These are phyloP conservation scores for Clupea harengus DNA, from an alignment of 2,113 vertebrate genomes.

Conservation along the genomic window DNA sequence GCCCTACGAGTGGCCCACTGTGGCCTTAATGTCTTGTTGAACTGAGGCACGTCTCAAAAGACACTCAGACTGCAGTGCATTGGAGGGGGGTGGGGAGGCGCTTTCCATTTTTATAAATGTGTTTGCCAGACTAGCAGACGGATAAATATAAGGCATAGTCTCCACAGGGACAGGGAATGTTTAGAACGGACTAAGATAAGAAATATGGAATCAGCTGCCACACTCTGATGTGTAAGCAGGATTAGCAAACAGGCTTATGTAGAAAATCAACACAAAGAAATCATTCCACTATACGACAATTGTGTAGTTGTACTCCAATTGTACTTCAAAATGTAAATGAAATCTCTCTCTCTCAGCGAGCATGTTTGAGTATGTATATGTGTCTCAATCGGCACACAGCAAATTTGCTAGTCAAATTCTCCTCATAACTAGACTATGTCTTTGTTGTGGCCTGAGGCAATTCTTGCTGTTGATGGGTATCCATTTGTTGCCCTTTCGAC, in stretches of 20 bases:
- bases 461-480: slow-evolving; percentile 67
- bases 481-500: slow-evolving; percentile 60
- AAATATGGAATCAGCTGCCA: slow-evolving; percentile 11
- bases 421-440: slow-evolving; percentile 50
- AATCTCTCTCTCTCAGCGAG: background rate
- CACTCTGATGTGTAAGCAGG: slow-evolving; percentile 7
- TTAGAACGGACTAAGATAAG: slow-evolving; percentile 1
- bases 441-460: slow-evolving; percentile 62
- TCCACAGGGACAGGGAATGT: slow-evolving; percentile 5
- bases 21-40: background rate
- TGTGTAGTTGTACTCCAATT: background rate
- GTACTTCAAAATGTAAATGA: slow-evolving; percentile 11
- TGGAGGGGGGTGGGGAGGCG: background rate
- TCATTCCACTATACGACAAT: background rate
- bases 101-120: background rate
- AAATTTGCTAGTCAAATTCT: slow-evolving; percentile 57
- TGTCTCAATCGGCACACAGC: background rate
- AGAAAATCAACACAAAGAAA: background rate
- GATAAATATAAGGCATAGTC: slow-evolving; percentile 9
- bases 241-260: slow-evolving; percentile 12
- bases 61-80: background rate
- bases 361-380: background rate
- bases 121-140: slow-evolving; percentile 1
- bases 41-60: background rate
- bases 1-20: background rate